Evolutionary conservation across 2,797 vertebrate genomes (phyloP), one percentile per base, ranked within the genome.

Genomic region (Setipinna tenuifilis): DNA sequence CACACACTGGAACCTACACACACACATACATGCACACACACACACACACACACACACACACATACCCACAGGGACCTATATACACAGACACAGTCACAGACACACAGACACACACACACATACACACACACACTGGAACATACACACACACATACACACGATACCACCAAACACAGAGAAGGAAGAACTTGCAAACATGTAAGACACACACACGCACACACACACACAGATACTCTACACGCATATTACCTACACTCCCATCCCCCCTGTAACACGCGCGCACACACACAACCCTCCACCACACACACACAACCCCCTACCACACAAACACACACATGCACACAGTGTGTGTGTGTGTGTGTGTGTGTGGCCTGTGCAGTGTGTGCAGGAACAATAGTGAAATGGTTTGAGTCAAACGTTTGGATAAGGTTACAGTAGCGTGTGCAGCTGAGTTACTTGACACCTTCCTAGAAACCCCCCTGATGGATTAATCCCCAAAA

Each of bases 361-460:
- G 50, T 54, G 50, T 14, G 50, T 54, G 50, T 54, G 82, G 35
- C 31, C 46, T 82, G 44, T 21, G 28, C 81, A 41, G 25, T 41
- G 23, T 78, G 62, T 81, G 48, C 83, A 41, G 71, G 28, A 50
- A 86, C 84, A 83, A 59, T 41, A 85, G 78, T 17, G 83, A 59
- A 84, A 68, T n/a, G n/a, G 44, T 83, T 61, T 44, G 58, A 31
- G 58, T 62, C 58, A 68, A 14, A 21, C 65, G 59, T 83, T 35
- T 83, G 61, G 12, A 28, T 75, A 75, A 41, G 68, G 68, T 75
- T 75, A 75, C 68, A 35, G 28, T 75, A 75, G 68, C 68, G 68
- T 75, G 28, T 75, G 68, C 68, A 35, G 31, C 31, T 19, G 68
- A 14, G 68, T 75, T 41, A 75, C 68, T 31, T 17, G 68, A 75